These are phyloP conservation scores for Brachionus plicatilis DNA, from an alignment of 1,140 invertebrate species.

Conservation along the genomic window DNA sequence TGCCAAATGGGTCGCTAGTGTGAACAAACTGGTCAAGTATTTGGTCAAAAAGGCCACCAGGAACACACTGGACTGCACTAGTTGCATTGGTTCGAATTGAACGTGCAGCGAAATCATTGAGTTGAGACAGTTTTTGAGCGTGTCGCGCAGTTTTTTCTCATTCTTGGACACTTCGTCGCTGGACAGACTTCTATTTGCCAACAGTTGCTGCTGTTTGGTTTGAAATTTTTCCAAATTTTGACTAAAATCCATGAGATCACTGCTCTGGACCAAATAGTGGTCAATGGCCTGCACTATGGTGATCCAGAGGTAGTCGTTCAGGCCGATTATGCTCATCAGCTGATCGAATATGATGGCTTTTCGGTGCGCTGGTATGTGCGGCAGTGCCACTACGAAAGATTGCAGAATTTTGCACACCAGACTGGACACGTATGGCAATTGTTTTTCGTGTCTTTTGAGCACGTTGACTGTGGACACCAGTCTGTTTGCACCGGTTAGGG, in stretches of 20 bases:
- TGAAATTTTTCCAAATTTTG: conserved; percentile 34
- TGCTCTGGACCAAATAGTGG: conserved; percentile 26
- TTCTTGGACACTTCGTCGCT: background rate
- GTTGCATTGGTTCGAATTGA: conserved; percentile 18
- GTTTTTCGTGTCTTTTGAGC: conserved; percentile 37
- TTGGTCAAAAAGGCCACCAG: conserved; percentile 31
- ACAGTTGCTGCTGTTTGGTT: background rate
- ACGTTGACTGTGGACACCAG: background rate
- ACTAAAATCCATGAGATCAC: conserved; percentile 16
- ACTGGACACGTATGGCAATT: conserved; percentile 45
- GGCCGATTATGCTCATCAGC: conserved; percentile 67
- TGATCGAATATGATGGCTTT: conserved; percentile 72
- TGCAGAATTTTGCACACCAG: conserved; percentile 66
- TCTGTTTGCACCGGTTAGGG: background rate
- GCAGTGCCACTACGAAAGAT: conserved; percentile 78
- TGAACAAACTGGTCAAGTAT: conserved; percentile 29
- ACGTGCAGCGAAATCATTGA: conserved; percentile 16
- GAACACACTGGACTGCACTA: conserved; percentile 14
- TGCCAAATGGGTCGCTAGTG: background rate
- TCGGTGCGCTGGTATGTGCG: conserved; percentile 82
- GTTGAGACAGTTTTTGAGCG: background rate
- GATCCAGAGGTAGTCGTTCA: conserved; percentile 67
- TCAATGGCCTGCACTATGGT: conserved; percentile 48
- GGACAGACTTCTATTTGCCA: background rate
- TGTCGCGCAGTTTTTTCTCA: conserved; percentile 33